A percentile compares a stretch with the other conserved stretches of the same genome.
Conservation (phyloP, 2,113 vertebrate species). For the Barnardius zonarius region DNA sequence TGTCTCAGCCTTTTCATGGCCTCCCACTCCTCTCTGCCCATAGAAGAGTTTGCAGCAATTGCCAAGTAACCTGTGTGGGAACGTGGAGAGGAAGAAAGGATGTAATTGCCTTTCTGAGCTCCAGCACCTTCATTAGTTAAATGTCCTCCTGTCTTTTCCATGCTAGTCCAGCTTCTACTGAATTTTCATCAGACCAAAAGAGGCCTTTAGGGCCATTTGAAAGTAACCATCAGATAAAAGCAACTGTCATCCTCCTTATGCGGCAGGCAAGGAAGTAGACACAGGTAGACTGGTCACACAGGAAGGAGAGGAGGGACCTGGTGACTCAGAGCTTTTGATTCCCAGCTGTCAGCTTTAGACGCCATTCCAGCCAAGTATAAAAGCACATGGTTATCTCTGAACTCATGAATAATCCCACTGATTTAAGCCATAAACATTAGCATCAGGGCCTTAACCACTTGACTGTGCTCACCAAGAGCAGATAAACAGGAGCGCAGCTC, state of each 20-base stretch:
- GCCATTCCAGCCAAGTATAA: constrained; percentile 3
- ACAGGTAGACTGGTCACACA: constrained; percentile 67
- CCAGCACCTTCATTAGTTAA: constrained; percentile 19
- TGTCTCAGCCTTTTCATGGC: background rate
- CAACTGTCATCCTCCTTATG: constrained; percentile 58
- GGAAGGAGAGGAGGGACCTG: constrained; percentile 61
- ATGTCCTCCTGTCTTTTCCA: constrained; percentile 6
- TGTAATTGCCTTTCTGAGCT: background rate
- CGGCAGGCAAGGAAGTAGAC: constrained; percentile 71
- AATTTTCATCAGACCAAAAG: constrained; percentile 65
- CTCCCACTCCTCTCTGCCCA: background rate
- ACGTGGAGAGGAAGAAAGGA: background rate
- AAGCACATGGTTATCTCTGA: constrained; percentile 54
- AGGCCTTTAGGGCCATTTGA: constrained; percentile 68
- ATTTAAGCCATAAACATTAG: constrained; percentile 42
- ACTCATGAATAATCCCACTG: constrained; percentile 37
- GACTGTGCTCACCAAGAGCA: background rate
- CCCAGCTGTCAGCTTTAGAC: constrained; percentile 61
- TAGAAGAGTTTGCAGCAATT: background rate
- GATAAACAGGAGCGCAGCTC: background rate
- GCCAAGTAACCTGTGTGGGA: constrained; percentile 4
- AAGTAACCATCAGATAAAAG: constrained; percentile 67
- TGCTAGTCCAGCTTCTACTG: background rate
- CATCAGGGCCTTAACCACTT: background rate
- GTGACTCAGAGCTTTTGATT: constrained; percentile 69